Base-by-base conservation (phyloP, 2,113 vertebrate species). In the Xenopus laevis region DNA sequence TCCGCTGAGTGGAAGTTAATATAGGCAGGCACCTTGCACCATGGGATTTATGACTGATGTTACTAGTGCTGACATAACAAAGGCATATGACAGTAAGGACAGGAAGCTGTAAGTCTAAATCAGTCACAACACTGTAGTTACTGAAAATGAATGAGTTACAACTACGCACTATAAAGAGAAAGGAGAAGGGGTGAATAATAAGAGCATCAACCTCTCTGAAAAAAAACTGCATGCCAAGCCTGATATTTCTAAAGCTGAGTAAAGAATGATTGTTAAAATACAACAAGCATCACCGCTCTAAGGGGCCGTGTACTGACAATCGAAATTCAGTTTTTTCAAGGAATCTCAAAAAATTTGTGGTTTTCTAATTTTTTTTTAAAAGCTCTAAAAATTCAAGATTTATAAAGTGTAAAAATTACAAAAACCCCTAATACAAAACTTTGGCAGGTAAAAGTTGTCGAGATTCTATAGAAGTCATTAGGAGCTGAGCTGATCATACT, bases 1-100 rank as follows among this genome's bases (percentile, higher is more conserved):
- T 59, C 53, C 15, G 16, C 40, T 13, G 23, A 40, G 21, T 68
- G 55, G 17, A 33, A 52, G 52, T 27, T 61, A 53, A 62, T 68
- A n/a, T 3, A 68, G 68, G 65, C 16, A 20, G 55, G 11, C 65
- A 75, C 30, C 65, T 27, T 53, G 65, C 50, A 55, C 50, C 62
- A 53, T 40, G 64, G 66, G 65, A 68, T 10, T 50, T 61, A 62
- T 75, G 65, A 68, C 57, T 61, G 72, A 62, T 75, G 65, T 68
- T 61, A 68, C 33, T 18, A 7, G 2, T 27, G 13, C 15, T 68
- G 72, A 68, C 65, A 74, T 20, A 21, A 50, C 21, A 68, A 68
- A 65, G 21, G 45, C 61, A 68, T 40, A 27, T 18, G 53, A 75
- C 44, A 46, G 40, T 44, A 74, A 64, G 45, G 62, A 65, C 62